These are phyloP conservation scores for Hyles euphorbiae DNA, from an alignment of 1,140 invertebrate genomes.

Conservation along the genomic window DNA sequence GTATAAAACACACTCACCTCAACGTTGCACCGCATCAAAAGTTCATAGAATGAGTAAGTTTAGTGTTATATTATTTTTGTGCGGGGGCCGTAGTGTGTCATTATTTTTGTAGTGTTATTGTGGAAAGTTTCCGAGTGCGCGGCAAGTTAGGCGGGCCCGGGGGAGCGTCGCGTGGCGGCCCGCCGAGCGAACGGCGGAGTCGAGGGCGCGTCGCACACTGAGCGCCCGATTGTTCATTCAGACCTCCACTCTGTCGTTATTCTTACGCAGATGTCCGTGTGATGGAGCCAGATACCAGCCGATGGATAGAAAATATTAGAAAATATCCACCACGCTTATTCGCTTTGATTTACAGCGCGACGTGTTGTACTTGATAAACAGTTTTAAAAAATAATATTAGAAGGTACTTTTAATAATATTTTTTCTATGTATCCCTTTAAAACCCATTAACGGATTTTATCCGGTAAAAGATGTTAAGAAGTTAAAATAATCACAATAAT, in stretches of 20 bases:
- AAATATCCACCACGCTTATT: too few relatives aligned
- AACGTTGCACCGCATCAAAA: constrained; percentile 3
- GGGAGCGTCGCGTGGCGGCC: constrained; percentile 20
- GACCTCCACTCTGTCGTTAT: constrained; percentile 56
- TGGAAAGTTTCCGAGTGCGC: constrained; percentile 32
- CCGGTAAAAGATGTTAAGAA: too few relatives aligned
- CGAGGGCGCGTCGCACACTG: constrained; percentile 58
- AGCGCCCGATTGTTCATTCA: constrained; percentile 58
- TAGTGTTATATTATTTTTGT: constrained; percentile 1
- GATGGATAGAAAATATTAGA: constrained; percentile 13
- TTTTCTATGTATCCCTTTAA: not conserved
- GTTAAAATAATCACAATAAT: constrained; percentile 3
- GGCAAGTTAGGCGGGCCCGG: constrained; percentile 29
- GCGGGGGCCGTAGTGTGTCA: not conserved
- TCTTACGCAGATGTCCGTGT: constrained; percentile 68
- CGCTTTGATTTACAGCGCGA: too few relatives aligned
- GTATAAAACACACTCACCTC: constrained; percentile 4
- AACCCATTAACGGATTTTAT: not conserved
- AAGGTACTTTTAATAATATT: too few relatives aligned
- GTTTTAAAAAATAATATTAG: too few relatives aligned
- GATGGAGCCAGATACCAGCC: constrained; percentile 36
- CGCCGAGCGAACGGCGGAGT: constrained; percentile 41
- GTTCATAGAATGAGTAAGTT: constrained; percentile 7
- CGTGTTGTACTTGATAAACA: not conserved
- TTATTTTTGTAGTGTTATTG: constrained; percentile 5